Evolutionary conservation across 2,888 invertebrate species (phyloP).

Genomic region (Halictus quadricinctus): DNA sequence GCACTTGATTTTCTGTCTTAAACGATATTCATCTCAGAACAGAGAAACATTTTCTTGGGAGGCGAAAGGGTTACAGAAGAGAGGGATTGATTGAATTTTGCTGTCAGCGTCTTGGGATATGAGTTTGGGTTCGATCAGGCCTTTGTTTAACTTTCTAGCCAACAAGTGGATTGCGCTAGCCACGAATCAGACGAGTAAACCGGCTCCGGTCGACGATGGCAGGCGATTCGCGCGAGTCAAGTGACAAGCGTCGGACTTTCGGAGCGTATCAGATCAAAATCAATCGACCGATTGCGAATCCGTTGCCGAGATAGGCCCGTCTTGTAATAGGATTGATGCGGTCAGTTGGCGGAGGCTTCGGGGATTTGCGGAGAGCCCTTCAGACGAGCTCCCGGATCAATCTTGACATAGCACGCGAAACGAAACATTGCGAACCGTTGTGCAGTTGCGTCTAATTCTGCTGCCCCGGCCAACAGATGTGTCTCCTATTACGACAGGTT

Average conservation of each 20-base stretch:
- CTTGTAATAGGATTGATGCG: conserved; percentile 78
- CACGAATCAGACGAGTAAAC: conserved; percentile 56
- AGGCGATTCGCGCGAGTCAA: conserved; percentile 64
- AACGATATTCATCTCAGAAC: too few species aligned
- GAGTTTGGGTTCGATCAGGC: neutral
- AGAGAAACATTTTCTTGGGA: neutral
- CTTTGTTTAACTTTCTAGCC: neutral
- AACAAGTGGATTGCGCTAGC: neutral
- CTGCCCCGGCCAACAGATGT: neutral
- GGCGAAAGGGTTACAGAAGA: neutral
- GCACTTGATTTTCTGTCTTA: too few species aligned
- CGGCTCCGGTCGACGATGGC: conserved; percentile 31
- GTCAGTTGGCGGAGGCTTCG: conserved; percentile 68
- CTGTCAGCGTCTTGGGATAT: too few species aligned
- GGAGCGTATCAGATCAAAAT: conserved; percentile 28
- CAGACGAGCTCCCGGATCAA: conserved; percentile 71
- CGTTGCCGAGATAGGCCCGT: conserved; percentile 72
- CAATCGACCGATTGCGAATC: conserved; percentile 73
- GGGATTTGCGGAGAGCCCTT: conserved; percentile 73
- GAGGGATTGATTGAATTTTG: too few species aligned
- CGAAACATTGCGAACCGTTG: conserved; percentile 63
- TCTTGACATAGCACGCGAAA: conserved; percentile 68
- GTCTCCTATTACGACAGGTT: neutral
- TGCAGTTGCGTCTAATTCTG: conserved; percentile 59
- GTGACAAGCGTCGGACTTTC: conserved; percentile 63